phyloP scores from a whole-genome alignment of 1,140 invertebrate species.

The Apis cerana region DNA sequence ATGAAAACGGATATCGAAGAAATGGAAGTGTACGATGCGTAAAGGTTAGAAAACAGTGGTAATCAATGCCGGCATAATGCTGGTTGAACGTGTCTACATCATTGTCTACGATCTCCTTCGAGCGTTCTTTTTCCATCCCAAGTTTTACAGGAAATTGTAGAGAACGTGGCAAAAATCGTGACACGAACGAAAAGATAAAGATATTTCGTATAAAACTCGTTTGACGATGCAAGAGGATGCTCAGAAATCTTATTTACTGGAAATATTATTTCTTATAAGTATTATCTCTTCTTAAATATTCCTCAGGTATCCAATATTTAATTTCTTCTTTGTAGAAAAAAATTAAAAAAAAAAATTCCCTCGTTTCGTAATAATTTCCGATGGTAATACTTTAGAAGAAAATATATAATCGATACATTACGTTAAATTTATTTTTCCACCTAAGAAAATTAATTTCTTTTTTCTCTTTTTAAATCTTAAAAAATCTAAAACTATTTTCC shows the following conservation, averaged over 20 bases:
- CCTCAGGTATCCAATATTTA: not conserved
- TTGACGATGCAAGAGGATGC: not conserved
- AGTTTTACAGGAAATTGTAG: conserved; percentile 1
- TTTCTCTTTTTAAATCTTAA: no score
- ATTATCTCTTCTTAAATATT: not conserved
- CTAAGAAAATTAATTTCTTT: no score
- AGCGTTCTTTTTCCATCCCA: not conserved
- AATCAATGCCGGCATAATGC: conserved; percentile 18
- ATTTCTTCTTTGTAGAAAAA: no score
- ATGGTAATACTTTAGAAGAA: no score
- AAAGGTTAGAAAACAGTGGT: conserved; percentile 30
- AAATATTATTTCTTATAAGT: no score
- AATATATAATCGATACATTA: no score
- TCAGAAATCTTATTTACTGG: no score
- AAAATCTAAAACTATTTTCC: no score
- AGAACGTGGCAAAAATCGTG: not conserved
- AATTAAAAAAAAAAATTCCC: no score
- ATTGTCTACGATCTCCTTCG: conserved; percentile 3
- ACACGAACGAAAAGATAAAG: not conserved
- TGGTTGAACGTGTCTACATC: conserved; percentile 2
- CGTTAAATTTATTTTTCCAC: no score
- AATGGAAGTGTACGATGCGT: conserved; percentile 17
- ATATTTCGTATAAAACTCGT: not conserved
- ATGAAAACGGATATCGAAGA: conserved; percentile 26
- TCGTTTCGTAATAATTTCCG: no score